Base-by-base conservation (phyloP, 2,797 vertebrate species). In the Spea hammondii region DNA sequence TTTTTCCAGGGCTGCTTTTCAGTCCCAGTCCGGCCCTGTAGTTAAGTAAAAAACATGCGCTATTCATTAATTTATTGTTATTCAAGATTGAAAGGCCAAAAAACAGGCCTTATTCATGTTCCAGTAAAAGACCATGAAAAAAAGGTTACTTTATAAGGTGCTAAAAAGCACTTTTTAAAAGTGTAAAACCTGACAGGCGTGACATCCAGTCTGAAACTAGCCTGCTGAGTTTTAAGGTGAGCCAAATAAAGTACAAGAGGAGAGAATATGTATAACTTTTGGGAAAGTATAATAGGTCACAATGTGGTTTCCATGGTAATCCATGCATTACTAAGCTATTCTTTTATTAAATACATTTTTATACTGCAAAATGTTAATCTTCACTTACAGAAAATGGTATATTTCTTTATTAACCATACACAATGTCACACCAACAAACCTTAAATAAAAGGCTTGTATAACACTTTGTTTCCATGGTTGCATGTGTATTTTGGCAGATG, bases 401-500 rank as follows among this genome's bases (percentile, higher is more conserved):
- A 82, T 73, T 82, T 82, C 75, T 77, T 70, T 72, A 64, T 62
- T 48, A 78, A 72, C 70, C 9, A 64, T 50, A 74, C 47, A 44
- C 32, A 44, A 57, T 82, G 79, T 66, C 74, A 73, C 70, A 77
- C 55, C 60, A 48, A 45, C 55, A 59, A 76, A 66, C n/a, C 50
- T 68, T 69, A 77, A 77, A 45, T 82, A 62, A 77, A 72, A 77
- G 51, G 64, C 54, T 77, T 53, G 17, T 65, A 47, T 65, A 81
- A 69, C 77, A 78, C 80, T 82, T 82, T 67, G 71, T 74, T 70
- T 82, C 75, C n/a, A 82, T 77, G 59, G 75, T 70, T 53, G 65
- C 65, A 62, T 77, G 70, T 82, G 65, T 82, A 45, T 78, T 78
- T 82, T 82, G 80, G 80, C 80, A 77, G 70, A 59, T n/a, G 51